Percentiles rank a stretch among this genome's conserved stretches.
These are phyloP conservation scores for Troglohyphantes excavatus DNA, from an alignment of 2,888 invertebrate genomes.

Conservation along the genomic window DNA sequence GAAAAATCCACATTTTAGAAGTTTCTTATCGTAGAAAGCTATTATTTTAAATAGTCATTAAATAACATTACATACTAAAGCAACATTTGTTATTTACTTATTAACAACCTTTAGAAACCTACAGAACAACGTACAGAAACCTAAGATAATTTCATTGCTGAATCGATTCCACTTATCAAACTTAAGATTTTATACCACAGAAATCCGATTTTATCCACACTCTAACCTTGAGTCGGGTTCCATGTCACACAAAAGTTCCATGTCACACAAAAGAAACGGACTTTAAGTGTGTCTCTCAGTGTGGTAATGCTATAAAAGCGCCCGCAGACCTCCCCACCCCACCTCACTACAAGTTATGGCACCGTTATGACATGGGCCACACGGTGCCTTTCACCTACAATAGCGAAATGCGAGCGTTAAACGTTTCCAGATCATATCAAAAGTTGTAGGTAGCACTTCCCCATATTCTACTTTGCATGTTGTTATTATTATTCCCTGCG, in stretches of 20 bases:
- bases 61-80: too few species aligned
- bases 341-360: slow-evolving; percentile 16
- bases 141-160: too few species aligned
- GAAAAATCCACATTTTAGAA: too few species aligned
- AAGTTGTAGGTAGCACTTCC: slow-evolving; percentile 29
- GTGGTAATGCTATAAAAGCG: slow-evolving; percentile 72
- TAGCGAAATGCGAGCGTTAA: slow-evolving; percentile 75
- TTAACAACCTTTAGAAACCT: too few species aligned
- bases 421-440: slow-evolving; percentile 77
- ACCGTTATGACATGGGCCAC: slow-evolving; percentile 41
- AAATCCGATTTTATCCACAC: too few species aligned
- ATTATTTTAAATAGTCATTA: too few species aligned
- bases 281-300: slow-evolving; percentile 31
- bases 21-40: too few species aligned
- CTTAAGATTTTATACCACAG: too few species aligned
- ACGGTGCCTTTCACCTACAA: slow-evolving; percentile 38
- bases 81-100: too few species aligned
- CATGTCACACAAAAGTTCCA: background rate
- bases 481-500: slow-evolving; percentile 72
- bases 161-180: too few species aligned
- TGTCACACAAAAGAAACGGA: background rate
- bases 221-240: background rate
- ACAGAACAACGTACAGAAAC: too few species aligned
- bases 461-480: slow-evolving; percentile 63
- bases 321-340: slow-evolving; percentile 48